Conservation (phyloP, 2,888 invertebrate species). For the Eutolmus rufibarbis region DNA sequence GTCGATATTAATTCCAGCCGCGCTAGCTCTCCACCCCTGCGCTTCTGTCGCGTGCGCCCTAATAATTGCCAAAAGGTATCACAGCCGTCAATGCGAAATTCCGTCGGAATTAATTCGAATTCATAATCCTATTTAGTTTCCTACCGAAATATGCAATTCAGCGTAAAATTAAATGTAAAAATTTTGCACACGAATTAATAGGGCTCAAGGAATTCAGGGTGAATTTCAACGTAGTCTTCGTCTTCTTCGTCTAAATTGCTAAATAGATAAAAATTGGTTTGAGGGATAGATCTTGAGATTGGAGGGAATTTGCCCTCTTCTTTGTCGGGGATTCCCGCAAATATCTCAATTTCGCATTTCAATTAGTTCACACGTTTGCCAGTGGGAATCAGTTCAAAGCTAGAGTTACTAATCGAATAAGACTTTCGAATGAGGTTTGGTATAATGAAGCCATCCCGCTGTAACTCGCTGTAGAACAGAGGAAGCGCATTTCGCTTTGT, state of each 20-base stretch:
- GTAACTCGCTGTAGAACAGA: background rate
- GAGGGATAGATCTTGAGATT: background rate
- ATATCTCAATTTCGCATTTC: background rate
- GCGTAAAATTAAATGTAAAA: background rate
- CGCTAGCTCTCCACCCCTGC: background rate
- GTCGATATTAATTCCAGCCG: conserved; percentile 2
- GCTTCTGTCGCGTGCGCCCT: background rate
- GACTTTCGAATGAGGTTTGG: background rate
- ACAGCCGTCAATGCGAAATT: background rate
- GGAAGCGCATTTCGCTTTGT: background rate
- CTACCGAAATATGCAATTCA: conserved; percentile 1
- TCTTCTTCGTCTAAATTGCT: background rate
- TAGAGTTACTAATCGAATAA: background rate
- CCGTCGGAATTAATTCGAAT: conserved; percentile 14
- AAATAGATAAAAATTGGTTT: background rate
- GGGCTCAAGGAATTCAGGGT: background rate
- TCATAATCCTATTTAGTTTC: conserved; percentile 6
- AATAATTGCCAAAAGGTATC: conserved; percentile 15
- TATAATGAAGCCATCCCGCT: background rate
- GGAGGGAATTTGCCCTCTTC: background rate
- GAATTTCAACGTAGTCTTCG: background rate
- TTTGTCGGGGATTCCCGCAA: background rate
- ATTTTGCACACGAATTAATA: background rate
- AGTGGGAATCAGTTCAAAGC: background rate
- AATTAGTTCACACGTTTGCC: background rate